These are phyloP conservation scores for Timema podura DNA, from an alignment of 2,888 invertebrate genomes.

Conservation along the genomic window DNA sequence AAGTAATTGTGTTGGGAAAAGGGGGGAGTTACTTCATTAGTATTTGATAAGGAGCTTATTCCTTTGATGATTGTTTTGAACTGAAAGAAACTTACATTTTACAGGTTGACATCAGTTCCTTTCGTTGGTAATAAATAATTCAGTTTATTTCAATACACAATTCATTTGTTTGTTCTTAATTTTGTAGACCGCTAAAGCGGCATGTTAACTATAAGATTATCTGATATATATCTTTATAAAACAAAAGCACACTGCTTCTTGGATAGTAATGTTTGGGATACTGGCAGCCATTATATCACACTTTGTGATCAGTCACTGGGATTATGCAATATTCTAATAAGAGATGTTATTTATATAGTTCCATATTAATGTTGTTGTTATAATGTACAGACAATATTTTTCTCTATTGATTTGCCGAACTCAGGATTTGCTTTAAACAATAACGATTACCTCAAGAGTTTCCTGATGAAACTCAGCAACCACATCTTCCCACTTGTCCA, in stretches of 20 bases:
- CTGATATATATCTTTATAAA: slow-evolving; percentile 12
- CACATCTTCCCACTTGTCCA: slow-evolving; percentile 19
- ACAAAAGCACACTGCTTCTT: slow-evolving; percentile 23
- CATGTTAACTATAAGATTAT: slow-evolving; percentile 22
- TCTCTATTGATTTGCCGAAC: slow-evolving; percentile 25
- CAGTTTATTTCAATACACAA: slow-evolving; percentile 20
- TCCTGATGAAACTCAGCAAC: slow-evolving; percentile 10
- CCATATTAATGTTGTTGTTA: slow-evolving; percentile 26
- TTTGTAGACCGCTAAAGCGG: slow-evolving; percentile 20
- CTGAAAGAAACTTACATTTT: slow-evolving; percentile 19
- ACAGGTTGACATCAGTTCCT: slow-evolving; percentile 19
- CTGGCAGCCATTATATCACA: slow-evolving; percentile 4
- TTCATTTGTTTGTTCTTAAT: slow-evolving; percentile 22
- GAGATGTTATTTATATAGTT: slow-evolving; percentile 23
- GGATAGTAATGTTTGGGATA: neutral
- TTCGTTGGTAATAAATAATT: slow-evolving; percentile 10
- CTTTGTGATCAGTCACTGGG: neutral
- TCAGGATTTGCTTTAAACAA: slow-evolving; percentile 28
- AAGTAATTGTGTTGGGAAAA: slow-evolving; percentile 16
- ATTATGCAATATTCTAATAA: slow-evolving; percentile 1
- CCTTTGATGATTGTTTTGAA: slow-evolving; percentile 14
- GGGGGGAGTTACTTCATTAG: neutral
- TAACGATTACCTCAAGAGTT: slow-evolving; percentile 25
- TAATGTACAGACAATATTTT: slow-evolving; percentile 22
- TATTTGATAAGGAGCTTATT: slow-evolving; percentile 4